Evolutionary conservation across 2,888 invertebrate genomes (phyloP).

Genomic region (Drosophila nr. perissopoda): DNA sequence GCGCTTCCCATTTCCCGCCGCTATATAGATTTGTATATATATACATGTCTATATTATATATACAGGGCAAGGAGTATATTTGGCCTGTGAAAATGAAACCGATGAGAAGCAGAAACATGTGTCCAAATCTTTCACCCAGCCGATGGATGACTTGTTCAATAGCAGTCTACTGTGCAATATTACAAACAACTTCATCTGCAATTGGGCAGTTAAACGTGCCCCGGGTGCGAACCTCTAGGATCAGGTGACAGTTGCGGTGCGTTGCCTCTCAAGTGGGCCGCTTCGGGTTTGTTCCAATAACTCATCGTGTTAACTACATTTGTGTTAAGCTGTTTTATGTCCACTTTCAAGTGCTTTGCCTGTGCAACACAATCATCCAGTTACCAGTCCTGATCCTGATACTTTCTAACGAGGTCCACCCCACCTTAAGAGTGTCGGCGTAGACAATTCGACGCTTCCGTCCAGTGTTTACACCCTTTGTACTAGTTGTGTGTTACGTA

Average conservation of each 20-base stretch:
- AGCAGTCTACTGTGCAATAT: conserved; percentile 39
- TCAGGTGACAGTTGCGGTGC: conserved; percentile 80
- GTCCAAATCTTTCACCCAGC: conserved; percentile 49
- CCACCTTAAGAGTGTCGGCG: conserved; percentile 61
- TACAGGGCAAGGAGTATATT: conserved; percentile 14
- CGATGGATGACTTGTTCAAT: conserved; percentile 41
- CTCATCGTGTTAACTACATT: conserved; percentile 73
- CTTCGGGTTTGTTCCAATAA: conserved; percentile 75
- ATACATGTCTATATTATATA: neutral
- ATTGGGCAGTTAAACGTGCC: conserved; percentile 45
- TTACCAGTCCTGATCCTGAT: conserved; percentile 25
- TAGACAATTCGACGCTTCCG: conserved; percentile 84
- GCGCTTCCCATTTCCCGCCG: conserved; percentile 61
- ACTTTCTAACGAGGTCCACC: conserved; percentile 42
- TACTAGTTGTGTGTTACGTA: conserved; percentile 52
- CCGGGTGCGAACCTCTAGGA: conserved; percentile 67
- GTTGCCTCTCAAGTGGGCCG: conserved; percentile 76
- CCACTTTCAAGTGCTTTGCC: conserved; percentile 54
- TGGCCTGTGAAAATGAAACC: conserved; percentile 60
- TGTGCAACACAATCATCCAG: conserved; percentile 63
- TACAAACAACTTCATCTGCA: conserved; percentile 54
- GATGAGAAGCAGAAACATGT: conserved; percentile 71
- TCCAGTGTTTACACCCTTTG: conserved; percentile 69
- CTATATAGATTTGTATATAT: neutral
- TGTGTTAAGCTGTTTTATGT: conserved; percentile 71